Conservation (phyloP, 2,113 vertebrate genomes). For the Leucosticte australis region DNA sequence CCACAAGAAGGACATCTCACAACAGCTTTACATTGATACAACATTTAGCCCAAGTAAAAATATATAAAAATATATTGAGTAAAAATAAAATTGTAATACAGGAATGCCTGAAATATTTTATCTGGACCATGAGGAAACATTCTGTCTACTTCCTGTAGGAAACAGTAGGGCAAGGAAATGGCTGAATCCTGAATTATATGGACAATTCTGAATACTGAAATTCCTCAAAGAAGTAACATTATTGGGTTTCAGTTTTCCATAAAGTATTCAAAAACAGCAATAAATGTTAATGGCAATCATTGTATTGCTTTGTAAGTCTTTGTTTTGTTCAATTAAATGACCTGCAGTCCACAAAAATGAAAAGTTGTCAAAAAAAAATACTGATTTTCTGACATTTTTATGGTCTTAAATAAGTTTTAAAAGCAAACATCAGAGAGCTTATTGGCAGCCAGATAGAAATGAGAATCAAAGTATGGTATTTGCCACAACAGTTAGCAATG, state of each 20-base stretch:
- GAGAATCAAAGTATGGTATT: background rate
- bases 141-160: background rate
- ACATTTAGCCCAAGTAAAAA: background rate
- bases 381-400: background rate
- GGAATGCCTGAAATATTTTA: background rate
- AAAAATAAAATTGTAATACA: background rate
- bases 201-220: background rate
- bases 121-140: background rate
- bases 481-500: background rate
- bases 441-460: background rate
- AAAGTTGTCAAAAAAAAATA: background rate
- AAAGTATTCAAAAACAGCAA: background rate
- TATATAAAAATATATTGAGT: background rate
- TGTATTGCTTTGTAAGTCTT: background rate
- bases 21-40: background rate
- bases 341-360: background rate
- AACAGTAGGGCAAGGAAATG: background rate
- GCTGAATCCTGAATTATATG: background rate
- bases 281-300: background rate
- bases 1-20: background rate
- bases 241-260: background rate
- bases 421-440: background rate
- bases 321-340: background rate
- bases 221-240: background rate
- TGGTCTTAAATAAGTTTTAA: background rate